Conservation (phyloP, 2,888 invertebrate genomes). For the Trichopria drosophilae region DNA sequence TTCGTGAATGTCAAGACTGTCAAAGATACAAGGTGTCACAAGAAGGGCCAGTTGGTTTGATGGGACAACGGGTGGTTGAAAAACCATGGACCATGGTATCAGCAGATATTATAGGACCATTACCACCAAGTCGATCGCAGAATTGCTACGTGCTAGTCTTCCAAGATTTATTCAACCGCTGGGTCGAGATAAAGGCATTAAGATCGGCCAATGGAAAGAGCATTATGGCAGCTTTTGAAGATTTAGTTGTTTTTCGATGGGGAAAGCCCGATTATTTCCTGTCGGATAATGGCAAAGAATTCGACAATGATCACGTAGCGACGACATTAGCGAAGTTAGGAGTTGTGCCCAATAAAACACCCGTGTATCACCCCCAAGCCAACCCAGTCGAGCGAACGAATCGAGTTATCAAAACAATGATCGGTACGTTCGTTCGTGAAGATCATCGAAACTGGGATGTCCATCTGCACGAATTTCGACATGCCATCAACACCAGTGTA, state of each 20-base stretch:
- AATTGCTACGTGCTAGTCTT: constrained; percentile 32
- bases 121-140: constrained; percentile 23
- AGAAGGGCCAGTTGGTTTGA: constrained; percentile 4
- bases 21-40: constrained; percentile 22
- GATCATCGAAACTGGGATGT: background rate
- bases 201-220: constrained; percentile 27
- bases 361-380: constrained; percentile 37
- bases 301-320: no score
- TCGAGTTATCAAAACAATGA: constrained; percentile 35
- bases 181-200: constrained; percentile 27
- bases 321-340: no score
- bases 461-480: background rate
- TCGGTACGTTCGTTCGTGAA: constrained; percentile 18
- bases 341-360: no score
- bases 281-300: constrained; percentile 38
- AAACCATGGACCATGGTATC: constrained; percentile 32
- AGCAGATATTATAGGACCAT: no score
- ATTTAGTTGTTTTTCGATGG: constrained; percentile 28
- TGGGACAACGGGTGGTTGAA: no score
- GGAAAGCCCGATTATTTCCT: constrained; percentile 33
- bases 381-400: constrained; percentile 38
- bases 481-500: constrained; percentile 1
- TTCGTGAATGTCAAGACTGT: constrained; percentile 28
- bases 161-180: constrained; percentile 35
- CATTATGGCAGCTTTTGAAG: constrained; percentile 26